Evolutionary conservation across 2,888 invertebrate species (phyloP).

Genomic region (Myopa testacea): DNA sequence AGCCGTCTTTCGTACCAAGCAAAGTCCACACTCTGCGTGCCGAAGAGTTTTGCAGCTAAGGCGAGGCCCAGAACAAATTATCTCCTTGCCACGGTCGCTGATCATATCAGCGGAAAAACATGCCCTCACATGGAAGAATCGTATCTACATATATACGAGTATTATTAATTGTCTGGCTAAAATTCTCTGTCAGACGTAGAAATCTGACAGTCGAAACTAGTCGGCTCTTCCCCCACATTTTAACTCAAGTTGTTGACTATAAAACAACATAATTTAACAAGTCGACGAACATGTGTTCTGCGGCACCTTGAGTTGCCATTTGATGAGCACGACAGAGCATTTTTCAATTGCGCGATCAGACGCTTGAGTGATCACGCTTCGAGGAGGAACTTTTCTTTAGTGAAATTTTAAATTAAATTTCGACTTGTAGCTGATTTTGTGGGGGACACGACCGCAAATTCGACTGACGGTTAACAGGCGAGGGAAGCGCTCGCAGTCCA

Average conservation of each 20-base stretch:
- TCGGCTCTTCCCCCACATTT: slow-evolving; percentile 1
- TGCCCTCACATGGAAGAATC: background rate
- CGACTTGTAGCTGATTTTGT: slow-evolving; percentile 1
- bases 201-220: background rate
- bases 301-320: slow-evolving; percentile 31
- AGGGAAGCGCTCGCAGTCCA: background rate
- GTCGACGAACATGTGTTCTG: slow-evolving; percentile 28
- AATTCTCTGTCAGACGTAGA: background rate
- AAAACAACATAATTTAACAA: slow-evolving; percentile 40
- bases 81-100: background rate
- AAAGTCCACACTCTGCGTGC: background rate
- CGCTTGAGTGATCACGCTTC: slow-evolving; percentile 12
- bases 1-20: too few species aligned
- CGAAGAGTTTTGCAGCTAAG: background rate
- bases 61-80: background rate
- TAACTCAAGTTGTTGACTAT: slow-evolving; percentile 19
- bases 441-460: slow-evolving; percentile 19
- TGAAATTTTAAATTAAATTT: slow-evolving; percentile 30
- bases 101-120: slow-evolving; percentile 28
- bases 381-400: background rate
- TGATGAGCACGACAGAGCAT: slow-evolving; percentile 5
- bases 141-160: background rate
- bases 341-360: slow-evolving; percentile 20
- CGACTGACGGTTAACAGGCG: background rate
- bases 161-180: slow-evolving; percentile 32